Conservation (phyloP, 2,113 vertebrate genomes). For the Sinocyclocheilus rhinocerous region DNA sequence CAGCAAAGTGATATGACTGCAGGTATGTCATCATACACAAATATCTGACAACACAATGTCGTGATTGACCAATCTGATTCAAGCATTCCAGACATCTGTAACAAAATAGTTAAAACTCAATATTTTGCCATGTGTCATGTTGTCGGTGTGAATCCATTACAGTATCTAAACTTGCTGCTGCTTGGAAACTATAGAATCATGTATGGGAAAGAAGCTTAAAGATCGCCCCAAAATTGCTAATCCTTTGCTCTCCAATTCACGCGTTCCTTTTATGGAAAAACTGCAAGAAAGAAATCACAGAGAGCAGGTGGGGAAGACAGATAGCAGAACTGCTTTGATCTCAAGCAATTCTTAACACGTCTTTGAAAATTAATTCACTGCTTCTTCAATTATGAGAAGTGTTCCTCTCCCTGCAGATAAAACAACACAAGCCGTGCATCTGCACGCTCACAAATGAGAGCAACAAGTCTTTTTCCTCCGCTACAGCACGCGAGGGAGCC, state of each 20-base stretch:
- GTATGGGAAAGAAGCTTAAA: constrained; percentile 3
- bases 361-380: constrained; percentile 43
- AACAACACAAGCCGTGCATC: constrained; percentile 24
- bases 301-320: constrained; percentile 39
- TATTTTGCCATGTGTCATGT: neutral
- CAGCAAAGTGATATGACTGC: neutral
- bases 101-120: neutral
- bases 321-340: constrained; percentile 36
- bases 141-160: neutral
- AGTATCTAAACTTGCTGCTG: neutral
- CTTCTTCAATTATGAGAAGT: constrained; percentile 44
- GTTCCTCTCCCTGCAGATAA: constrained; percentile 45
- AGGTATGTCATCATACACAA: neutral
- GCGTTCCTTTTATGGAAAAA: constrained; percentile 10
- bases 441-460: constrained; percentile 27
- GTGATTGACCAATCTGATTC: neutral
- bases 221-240: constrained; percentile 26
- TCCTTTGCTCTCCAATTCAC: constrained; percentile 33
- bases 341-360: constrained; percentile 46
- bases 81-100: neutral
- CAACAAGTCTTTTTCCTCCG: constrained; percentile 25
- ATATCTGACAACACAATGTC: neutral
- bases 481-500: neutral
- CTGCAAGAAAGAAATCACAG: constrained; percentile 22
- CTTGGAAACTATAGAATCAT: neutral